Evolutionary conservation across 2,888 invertebrate genomes (phyloP).

Genomic region (Siphonodentalium dalli): DNA sequence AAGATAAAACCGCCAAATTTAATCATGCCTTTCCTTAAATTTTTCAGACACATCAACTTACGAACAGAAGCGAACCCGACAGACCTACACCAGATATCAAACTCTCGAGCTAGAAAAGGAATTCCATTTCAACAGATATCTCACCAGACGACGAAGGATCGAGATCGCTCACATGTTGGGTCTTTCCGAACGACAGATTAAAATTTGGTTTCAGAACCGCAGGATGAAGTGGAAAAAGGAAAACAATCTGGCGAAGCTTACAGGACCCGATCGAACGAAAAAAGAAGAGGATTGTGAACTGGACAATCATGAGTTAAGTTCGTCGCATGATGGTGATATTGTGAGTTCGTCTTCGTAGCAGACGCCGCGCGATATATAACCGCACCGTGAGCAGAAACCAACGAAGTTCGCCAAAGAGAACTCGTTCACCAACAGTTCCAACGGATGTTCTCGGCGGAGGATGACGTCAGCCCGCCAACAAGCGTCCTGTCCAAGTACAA

Average conservation of each 20-base stretch:
- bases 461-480: too few species aligned
- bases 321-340: too few species aligned
- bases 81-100: conserved; percentile 97
- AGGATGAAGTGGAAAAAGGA: conserved; percentile 85
- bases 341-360: too few species aligned
- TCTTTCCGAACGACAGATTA: conserved; percentile 91
- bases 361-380: too few species aligned
- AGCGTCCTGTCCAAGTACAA: too few species aligned
- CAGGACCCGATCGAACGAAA: conserved; percentile 48
- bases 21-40: conserved; percentile 11
- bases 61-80: conserved; percentile 91
- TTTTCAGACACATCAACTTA: conserved; percentile 47
- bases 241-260: conserved; percentile 54
- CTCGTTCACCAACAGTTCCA: too few species aligned
- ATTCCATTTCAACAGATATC: conserved; percentile 98
- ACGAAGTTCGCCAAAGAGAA: too few species aligned
- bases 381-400: too few species aligned
- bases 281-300: conserved; percentile 38
- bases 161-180: conserved; percentile 97
- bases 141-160: conserved; percentile 94
- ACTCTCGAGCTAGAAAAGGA: conserved; percentile 97
- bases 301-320: too few species aligned
- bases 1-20: too few species aligned
- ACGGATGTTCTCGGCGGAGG: too few species aligned
- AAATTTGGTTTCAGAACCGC: conserved; percentile 82